phyloP scores from a whole-genome alignment of 2,797 vertebrate genomes.

The Coregonus sp. region DNA sequence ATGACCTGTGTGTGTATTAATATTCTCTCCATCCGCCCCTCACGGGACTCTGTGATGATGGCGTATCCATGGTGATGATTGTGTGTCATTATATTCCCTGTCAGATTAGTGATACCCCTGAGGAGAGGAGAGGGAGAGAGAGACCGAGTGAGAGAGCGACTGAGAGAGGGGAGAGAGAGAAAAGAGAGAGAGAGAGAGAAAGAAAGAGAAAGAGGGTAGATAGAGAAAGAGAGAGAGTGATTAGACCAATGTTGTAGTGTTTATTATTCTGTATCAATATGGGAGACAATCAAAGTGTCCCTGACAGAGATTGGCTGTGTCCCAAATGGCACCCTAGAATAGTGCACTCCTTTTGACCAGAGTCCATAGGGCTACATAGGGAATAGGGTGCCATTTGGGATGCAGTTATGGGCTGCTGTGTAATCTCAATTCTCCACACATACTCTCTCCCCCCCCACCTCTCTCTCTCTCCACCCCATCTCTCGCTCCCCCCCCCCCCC shows the following conservation, averaged over 20 bases:
- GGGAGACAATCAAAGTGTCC: slow-evolving; percentile 80
- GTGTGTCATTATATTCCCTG: slow-evolving; percentile 76
- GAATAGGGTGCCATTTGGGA: neutral
- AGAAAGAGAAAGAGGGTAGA: slow-evolving; percentile 57
- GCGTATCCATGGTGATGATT: slow-evolving; percentile 78
- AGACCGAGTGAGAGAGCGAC: slow-evolving; percentile 58
- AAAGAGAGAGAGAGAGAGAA: slow-evolving; percentile 30
- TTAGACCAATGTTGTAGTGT: slow-evolving; percentile 78
- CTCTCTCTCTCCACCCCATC: neutral
- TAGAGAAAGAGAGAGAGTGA: slow-evolving; percentile 68
- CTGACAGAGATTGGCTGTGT: slow-evolving; percentile 74
- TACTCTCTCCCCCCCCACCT: neutral
- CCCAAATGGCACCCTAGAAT: slow-evolving; percentile 71
- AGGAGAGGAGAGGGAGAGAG: slow-evolving; percentile 60
- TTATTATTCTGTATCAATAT: slow-evolving; percentile 80
- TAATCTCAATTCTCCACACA: slow-evolving; percentile 57
- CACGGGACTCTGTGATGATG: slow-evolving; percentile 53
- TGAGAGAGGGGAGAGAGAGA: neutral
- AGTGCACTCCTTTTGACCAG: neutral
- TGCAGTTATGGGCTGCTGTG: slow-evolving; percentile 34
- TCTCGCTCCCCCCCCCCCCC: neutral
- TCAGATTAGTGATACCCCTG: slow-evolving; percentile 78
- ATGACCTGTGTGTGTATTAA: slow-evolving; percentile 64
- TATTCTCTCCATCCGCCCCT: slow-evolving; percentile 56
- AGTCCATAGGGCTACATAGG: neutral